These are phyloP conservation scores for Noctua janthina DNA, from an alignment of 2,888 invertebrate genomes.

Conservation along the genomic window DNA sequence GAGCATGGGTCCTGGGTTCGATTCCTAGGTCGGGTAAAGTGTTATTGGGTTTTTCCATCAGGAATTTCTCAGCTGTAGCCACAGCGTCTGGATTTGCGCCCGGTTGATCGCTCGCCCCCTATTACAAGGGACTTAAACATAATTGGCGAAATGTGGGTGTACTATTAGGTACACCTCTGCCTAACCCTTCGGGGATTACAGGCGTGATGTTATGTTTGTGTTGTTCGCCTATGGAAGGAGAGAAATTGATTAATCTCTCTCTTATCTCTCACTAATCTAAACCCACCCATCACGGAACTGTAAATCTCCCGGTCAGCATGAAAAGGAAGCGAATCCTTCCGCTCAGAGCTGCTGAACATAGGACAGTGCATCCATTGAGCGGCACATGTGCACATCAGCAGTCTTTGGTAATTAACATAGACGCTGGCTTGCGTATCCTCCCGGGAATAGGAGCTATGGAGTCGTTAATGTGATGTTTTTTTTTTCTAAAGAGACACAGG, in stretches of 20 bases:
- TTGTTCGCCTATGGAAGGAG: not conserved
- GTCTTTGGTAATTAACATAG: slow-evolving; percentile 88
- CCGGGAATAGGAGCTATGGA: slow-evolving; percentile 74
- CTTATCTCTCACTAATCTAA: not conserved
- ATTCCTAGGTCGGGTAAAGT: no score
- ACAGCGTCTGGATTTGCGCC: no score
- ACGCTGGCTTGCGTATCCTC: slow-evolving; percentile 82
- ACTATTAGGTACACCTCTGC: no score
- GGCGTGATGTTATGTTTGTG: no score
- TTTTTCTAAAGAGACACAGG: not conserved
- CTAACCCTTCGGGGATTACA: no score
- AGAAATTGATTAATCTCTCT: not conserved
- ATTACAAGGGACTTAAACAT: no score
- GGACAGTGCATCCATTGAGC: slow-evolving; percentile 70
- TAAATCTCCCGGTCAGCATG: slow-evolving; percentile 40
- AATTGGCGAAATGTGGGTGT: no score
- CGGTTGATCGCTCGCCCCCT: no score
- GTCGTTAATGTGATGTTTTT: slow-evolving; percentile 39
- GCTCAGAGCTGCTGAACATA: slow-evolving; percentile 44
- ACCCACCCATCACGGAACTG: slow-evolving; percentile 10
- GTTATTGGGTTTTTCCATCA: no score
- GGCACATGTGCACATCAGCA: slow-evolving; percentile 78
- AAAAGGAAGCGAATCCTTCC: slow-evolving; percentile 67
- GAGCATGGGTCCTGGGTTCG: no score
- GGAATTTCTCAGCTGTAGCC: no score